Base-by-base conservation (phyloP, 2,888 invertebrate genomes). In the Ormia ochracea region DNA sequence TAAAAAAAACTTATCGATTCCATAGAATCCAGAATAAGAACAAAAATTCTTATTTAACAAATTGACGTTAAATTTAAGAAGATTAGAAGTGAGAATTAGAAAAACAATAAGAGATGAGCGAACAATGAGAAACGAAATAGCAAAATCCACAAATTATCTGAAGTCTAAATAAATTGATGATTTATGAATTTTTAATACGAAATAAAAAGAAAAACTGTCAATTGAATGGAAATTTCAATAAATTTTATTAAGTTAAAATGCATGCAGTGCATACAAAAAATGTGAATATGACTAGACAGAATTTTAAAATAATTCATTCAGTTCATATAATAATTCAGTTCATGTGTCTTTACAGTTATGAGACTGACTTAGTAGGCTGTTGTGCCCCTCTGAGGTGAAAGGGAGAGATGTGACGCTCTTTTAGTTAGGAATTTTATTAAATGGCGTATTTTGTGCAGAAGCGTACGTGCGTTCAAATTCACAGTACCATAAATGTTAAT, bases 21-120 rank as follows among this genome's bases (percentile, higher is more conserved):
- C 41, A 65, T 58, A 33, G 48, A 52, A 14, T 52, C 1, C 50
- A 48, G 2, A 33, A 59, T 6, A 28, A 28, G 61, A 43, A 26
- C 3, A 65, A n/a, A 12, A 21, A 61, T 12, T 52, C 17, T n/a
- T 70, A 14, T 65, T 54, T 33, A 74, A 69, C 14, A 59, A 75
- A 75, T 33, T 74, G 70, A 75, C 74, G 74, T 74, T 50, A 69
- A 58, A 31, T 65, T 59, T 52, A 61, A 59, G 41, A 69, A 70
- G 69, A 74, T 74, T 73, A 78, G 61, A 63, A 73, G 45, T 1
- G n/a, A 43, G 26, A 48, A 50, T 17, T 50, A 19, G 1, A 14
- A 36, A 50, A 68, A 26, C n/a, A n/a, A n/a, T 43, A 59, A n/a
- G 23, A 28, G n/a, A 14, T 21, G 12, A 31, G 31, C 21, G 43